A percentile compares a stretch with the other conserved stretches of the same genome.
Evolutionary conservation across 1,140 invertebrate genomes (phyloP).

Genomic region (Listronotus bonariensis): DNA sequence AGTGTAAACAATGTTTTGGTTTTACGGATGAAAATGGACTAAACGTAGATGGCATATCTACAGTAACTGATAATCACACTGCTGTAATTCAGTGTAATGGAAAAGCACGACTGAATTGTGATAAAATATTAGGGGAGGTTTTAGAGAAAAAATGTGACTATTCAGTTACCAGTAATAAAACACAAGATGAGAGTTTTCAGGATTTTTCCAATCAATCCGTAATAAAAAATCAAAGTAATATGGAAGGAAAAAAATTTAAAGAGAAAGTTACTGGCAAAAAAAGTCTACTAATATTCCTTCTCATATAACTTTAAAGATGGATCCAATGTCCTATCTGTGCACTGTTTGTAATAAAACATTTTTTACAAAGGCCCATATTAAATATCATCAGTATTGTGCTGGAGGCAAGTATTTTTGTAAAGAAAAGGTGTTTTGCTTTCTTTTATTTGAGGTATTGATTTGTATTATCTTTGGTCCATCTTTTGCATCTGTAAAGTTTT

Average conservation of each 20-base stretch:
- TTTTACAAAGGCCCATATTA: conserved; percentile 48
- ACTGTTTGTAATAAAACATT: conserved; percentile 53
- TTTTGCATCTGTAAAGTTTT: too few relatives aligned
- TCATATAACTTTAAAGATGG: conserved; percentile 43
- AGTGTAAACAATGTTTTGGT: conserved; percentile 53
- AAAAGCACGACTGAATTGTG: conserved; percentile 18
- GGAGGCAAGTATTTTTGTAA: conserved; percentile 38
- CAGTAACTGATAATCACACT: conserved; percentile 34
- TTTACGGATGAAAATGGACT: conserved; percentile 5
- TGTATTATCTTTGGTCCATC: too few relatives aligned
- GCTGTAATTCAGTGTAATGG: conserved; percentile 43
- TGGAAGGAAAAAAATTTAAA: conserved; percentile 14
- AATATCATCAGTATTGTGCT: conserved; percentile 53
- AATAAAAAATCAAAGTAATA: neutral
- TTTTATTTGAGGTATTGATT: too few relatives aligned
- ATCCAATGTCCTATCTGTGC: conserved; percentile 47
- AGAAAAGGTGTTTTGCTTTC: too few relatives aligned
- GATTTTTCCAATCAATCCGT: neutral
- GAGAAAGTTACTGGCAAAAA: conserved; percentile 1
- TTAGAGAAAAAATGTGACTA: conserved; percentile 11
- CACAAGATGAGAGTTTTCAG: too few relatives aligned
- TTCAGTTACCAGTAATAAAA: too few relatives aligned
- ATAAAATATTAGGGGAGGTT: conserved; percentile 13
- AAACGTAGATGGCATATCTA: neutral
- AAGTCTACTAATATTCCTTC: conserved; percentile 37